Percentiles rank a stretch among this genome's conserved stretches.
Conservation (phyloP, 2,797 vertebrate genomes). For the Eupleurogrammus muticus region DNA sequence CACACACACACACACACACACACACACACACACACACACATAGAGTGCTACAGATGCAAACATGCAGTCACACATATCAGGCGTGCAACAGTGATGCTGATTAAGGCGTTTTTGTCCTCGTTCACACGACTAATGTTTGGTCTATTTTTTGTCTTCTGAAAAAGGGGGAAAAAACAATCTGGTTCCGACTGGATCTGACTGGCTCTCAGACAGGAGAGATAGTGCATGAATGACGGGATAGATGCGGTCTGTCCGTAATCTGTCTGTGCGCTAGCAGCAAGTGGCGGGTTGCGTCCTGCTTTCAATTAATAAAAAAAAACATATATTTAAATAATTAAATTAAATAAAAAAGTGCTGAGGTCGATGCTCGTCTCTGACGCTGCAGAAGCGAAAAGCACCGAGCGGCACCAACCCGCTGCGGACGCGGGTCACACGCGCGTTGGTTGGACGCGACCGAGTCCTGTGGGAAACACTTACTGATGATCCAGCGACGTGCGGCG, state of each 20-base stretch:
- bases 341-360: too few relatives aligned
- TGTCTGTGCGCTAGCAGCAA: too few relatives aligned
- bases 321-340: too few relatives aligned
- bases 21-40: too few relatives aligned
- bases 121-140: background rate
- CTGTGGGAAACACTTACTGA: constrained; percentile 32
- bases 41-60: too few relatives aligned
- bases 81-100: background rate
- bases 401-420: background rate
- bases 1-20: too few relatives aligned
- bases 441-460: background rate
- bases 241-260: too few relatives aligned
- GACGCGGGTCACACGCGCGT: background rate
- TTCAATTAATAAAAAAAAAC: too few relatives aligned
- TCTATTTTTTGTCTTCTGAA: background rate
- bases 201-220: background rate
- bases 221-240: background rate
- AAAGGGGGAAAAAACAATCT: constrained; percentile 30
- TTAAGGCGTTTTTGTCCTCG: background rate
- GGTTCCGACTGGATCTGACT: constrained; percentile 47
- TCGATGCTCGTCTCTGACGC: too few relatives aligned
- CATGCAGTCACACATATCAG: too few relatives aligned
- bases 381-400: too few relatives aligned
- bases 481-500: constrained; percentile 2
- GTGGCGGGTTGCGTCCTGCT: too few relatives aligned